Evolutionary conservation across 2,797 vertebrate genomes (phyloP).

Genomic region (Limnodromus scolopaceus): DNA sequence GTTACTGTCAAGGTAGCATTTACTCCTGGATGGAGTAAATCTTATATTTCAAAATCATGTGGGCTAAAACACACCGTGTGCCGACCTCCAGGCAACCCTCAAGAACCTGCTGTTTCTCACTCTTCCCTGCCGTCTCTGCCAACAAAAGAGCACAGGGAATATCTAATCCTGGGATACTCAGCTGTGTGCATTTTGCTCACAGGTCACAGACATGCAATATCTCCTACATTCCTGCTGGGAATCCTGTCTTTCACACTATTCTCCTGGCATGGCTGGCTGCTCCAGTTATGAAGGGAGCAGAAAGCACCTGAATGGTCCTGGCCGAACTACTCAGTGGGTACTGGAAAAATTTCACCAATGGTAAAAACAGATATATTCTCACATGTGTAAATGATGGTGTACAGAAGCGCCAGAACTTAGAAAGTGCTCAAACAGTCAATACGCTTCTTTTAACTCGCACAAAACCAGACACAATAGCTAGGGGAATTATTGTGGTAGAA

Average conservation of each 20-base stretch:
- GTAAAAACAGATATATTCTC: neutral
- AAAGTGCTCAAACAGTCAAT: neutral
- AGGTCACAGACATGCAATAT: neutral
- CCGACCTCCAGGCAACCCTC: neutral
- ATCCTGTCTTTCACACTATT: neutral
- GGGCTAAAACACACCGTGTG: neutral
- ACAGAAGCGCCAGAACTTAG: neutral
- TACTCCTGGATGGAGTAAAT: neutral
- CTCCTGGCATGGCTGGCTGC: neutral
- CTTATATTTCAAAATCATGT: neutral
- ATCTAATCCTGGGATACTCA: neutral
- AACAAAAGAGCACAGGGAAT: neutral
- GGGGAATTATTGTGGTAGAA: neutral
- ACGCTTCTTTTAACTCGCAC: neutral
- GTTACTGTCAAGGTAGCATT: neutral
- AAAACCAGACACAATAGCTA: neutral
- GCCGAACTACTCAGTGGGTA: neutral
- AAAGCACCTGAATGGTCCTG: neutral
- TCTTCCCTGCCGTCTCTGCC: neutral
- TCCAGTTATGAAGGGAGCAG: accelerated
- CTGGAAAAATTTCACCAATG: neutral
- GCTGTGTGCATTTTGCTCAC: neutral
- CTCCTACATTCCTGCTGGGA: neutral
- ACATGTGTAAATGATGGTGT: neutral
- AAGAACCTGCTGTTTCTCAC: neutral